Conservation (phyloP, 2,888 invertebrate genomes). For the Anarsia innoxiella region DNA sequence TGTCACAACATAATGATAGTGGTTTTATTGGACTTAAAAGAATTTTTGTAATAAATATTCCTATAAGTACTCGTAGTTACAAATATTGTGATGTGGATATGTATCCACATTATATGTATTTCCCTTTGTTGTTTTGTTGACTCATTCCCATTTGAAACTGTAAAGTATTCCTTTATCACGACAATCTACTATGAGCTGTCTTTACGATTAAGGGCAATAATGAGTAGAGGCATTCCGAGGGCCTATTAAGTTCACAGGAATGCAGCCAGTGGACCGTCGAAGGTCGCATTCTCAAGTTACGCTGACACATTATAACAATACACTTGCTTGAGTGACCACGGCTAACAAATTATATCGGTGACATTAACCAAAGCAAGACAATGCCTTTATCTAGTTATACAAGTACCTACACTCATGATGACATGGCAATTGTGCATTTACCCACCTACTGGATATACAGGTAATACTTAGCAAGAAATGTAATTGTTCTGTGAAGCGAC, state of each 20-base stretch:
- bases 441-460: too few relatives aligned
- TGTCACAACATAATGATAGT: background rate
- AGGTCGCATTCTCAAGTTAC: constrained; percentile 45
- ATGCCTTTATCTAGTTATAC: too few relatives aligned
- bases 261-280: constrained; percentile 43
- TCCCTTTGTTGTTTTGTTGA: constrained; percentile 3
- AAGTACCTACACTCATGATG: too few relatives aligned
- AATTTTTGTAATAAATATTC: too few relatives aligned
- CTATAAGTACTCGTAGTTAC: too few relatives aligned
- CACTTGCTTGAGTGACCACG: constrained; percentile 11
- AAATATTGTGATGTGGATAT: too few relatives aligned
- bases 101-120: too few relatives aligned
- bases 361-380: too few relatives aligned
- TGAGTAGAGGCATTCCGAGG: constrained; percentile 35
- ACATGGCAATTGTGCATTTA: too few relatives aligned
- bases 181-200: constrained; percentile 20
- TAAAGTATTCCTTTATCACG: background rate
- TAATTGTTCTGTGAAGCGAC: too few relatives aligned
- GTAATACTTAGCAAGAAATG: too few relatives aligned
- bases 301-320: constrained; percentile 18
- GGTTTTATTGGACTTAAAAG: too few relatives aligned
- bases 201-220: constrained; percentile 29
- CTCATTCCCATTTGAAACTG: background rate
- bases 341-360: constrained; percentile 4
- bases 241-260: constrained; percentile 43